A percentile compares a stretch with the other conserved stretches of the same genome.
These are phyloP conservation scores for Gallinago paraguaiae DNA, from an alignment of 2,113 vertebrate genomes.

Conservation along the genomic window DNA sequence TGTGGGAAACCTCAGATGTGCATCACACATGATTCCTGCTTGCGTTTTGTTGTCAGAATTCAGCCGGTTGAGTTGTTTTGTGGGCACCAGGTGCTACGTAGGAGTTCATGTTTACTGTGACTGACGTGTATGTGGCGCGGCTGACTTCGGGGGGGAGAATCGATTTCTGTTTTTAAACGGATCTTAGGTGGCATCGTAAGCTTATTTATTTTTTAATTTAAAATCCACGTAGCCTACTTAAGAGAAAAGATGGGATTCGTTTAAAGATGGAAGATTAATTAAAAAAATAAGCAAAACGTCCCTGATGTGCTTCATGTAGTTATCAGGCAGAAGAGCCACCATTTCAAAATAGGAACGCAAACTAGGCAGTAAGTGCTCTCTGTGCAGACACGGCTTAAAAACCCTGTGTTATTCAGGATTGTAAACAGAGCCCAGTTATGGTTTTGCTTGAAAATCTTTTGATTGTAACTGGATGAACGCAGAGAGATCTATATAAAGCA, in stretches of 20 bases:
- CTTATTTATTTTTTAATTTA: background rate
- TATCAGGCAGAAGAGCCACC: conserved; percentile 11
- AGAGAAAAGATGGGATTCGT: background rate
- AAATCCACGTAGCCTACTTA: background rate
- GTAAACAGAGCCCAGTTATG: background rate
- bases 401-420: background rate
- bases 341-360: conserved; percentile 35
- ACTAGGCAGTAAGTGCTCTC: background rate
- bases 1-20: background rate
- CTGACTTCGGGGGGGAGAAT: background rate
- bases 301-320: background rate
- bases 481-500: background rate
- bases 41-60: background rate
- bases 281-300: background rate
- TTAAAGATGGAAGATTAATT: background rate
- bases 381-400: background rate
- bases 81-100: background rate
- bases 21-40: background rate
- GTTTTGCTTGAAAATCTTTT: background rate
- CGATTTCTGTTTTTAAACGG: background rate
- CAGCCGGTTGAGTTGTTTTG: background rate
- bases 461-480: background rate
- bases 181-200: background rate
- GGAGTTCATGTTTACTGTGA: conserved; percentile 5
- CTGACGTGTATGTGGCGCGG: background rate